Evolutionary conservation across 2,113 vertebrate genomes (phyloP).

Genomic region (Dunckerocampus dactyliophorus): DNA sequence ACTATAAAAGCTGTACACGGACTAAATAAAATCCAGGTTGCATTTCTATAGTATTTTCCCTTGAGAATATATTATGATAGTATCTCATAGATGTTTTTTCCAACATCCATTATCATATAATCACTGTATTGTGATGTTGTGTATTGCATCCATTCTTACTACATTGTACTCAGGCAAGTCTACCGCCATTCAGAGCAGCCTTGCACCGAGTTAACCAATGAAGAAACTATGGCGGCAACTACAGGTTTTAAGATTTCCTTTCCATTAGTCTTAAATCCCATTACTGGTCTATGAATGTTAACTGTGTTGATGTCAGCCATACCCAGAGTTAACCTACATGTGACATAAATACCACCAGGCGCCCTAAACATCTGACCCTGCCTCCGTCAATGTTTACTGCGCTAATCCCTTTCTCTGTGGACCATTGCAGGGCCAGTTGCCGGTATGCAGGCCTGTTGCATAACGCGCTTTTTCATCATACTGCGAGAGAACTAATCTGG

Average conservation of each 20-base stretch:
- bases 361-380: background rate
- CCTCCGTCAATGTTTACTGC: slow-evolving; percentile 6
- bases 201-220: background rate
- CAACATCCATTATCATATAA: too few relatives aligned
- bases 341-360: slow-evolving; percentile 13
- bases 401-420: slow-evolving; percentile 40
- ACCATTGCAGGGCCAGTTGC: slow-evolving; percentile 5
- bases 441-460: slow-evolving; percentile 34
- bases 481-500: slow-evolving; percentile 33
- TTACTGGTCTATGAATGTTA: background rate
- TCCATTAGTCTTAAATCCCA: background rate
- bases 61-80: too few relatives aligned
- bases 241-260: background rate
- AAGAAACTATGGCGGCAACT: background rate
- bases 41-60: too few relatives aligned
- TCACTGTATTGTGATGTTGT: too few relatives aligned
- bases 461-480: slow-evolving; percentile 50
- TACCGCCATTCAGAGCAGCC: background rate
- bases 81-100: too few relatives aligned
- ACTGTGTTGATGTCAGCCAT: background rate
- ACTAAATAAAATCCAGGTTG: too few relatives aligned
- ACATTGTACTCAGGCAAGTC: too few relatives aligned
- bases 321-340: slow-evolving; percentile 4
- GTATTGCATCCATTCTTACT: too few relatives aligned
- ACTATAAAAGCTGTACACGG: too few relatives aligned